Conservation (phyloP, 2,113 vertebrate genomes). For the Eulemur rufifrons region DNA sequence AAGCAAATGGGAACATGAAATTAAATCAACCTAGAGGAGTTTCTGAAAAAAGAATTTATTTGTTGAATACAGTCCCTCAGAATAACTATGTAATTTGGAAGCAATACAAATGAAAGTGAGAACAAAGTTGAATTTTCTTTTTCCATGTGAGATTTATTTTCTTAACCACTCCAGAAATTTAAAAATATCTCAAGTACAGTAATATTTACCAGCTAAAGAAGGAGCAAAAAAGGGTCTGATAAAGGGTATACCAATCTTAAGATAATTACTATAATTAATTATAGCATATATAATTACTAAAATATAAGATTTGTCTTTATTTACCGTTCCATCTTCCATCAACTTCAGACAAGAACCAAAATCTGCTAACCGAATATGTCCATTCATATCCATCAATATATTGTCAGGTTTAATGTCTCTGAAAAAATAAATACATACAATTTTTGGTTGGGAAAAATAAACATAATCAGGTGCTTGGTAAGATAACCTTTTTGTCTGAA, state of each 20-base stretch:
- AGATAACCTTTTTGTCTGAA: neutral
- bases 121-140: neutral
- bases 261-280: neutral
- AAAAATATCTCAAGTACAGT: neutral
- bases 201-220: slow-evolving; percentile 19
- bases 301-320: slow-evolving; percentile 17
- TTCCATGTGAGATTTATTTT: neutral
- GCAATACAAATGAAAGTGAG: neutral
- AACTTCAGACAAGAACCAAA: slow-evolving; percentile 99
- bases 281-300: no score
- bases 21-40: neutral
- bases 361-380: slow-evolving; percentile 98
- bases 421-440: slow-evolving; percentile 73
- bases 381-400: slow-evolving; percentile 98
- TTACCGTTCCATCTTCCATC: slow-evolving; percentile 98
- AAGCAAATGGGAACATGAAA: neutral
- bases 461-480: neutral
- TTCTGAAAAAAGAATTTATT: neutral
- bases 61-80: neutral
- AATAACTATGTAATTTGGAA: slow-evolving; percentile 10
- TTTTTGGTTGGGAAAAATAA: slow-evolving; percentile 67
- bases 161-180: neutral
- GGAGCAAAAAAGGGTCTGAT: neutral
- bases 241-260: neutral
- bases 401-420: slow-evolving; percentile 99